phyloP scores from a whole-genome alignment of 1,140 invertebrate genomes.

The Acromyrmex heyeri region DNA sequence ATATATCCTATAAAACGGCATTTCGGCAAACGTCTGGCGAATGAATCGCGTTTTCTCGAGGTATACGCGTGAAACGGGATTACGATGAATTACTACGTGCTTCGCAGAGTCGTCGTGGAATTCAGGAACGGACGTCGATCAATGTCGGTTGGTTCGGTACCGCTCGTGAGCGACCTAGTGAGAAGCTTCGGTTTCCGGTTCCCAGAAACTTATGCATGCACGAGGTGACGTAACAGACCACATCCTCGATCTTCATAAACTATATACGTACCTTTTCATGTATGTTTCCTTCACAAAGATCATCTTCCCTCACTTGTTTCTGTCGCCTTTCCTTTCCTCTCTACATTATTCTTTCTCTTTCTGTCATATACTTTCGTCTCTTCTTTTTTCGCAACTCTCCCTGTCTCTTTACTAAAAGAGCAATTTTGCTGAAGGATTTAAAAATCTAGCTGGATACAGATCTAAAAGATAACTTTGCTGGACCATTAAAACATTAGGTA shows the following conservation, averaged over 20 bases:
- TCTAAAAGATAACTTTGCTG: no score
- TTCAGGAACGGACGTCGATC: constrained; percentile 51
- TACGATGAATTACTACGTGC: constrained; percentile 33
- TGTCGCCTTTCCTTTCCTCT: constrained; percentile 1
- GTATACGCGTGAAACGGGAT: constrained; percentile 20
- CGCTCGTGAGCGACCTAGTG: constrained; percentile 38
- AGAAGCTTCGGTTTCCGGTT: constrained; percentile 14
- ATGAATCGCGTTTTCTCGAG: constrained; percentile 14
- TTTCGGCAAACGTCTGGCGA: not conserved
- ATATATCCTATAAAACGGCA: constrained; percentile 8
- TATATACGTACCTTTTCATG: not conserved
- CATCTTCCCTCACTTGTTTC: not conserved
- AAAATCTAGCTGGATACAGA: no score
- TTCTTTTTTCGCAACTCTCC: constrained; percentile 13
- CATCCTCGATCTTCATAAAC: constrained; percentile 27
- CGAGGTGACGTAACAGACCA: constrained; percentile 55
- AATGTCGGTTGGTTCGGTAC: constrained; percentile 1
- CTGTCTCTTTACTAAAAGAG: not conserved
- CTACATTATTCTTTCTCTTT: not conserved
- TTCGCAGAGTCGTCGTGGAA: constrained; percentile 28
- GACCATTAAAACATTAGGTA: no score
- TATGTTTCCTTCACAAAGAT: constrained; percentile 5
- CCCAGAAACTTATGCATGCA: not conserved
- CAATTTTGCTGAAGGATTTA: no score
- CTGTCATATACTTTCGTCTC: not conserved